Evolutionary conservation across 2,113 vertebrate genomes (phyloP).

Genomic region (Formicarius rufipectus): DNA sequence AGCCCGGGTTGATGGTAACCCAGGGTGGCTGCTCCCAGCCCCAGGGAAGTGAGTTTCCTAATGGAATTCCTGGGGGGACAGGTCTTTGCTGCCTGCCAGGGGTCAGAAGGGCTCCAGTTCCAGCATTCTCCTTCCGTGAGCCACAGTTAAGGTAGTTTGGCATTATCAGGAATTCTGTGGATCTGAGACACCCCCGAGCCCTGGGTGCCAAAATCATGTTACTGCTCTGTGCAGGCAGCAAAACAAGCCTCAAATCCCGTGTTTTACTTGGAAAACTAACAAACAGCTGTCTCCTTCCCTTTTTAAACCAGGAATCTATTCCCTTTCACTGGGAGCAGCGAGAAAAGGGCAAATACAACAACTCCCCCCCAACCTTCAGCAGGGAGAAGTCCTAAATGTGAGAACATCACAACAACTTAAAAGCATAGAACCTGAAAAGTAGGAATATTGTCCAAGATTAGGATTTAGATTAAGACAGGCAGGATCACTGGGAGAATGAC

Average conservation of each 20-base stretch:
- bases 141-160: background rate
- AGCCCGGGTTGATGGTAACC: background rate
- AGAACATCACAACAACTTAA: background rate
- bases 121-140: background rate
- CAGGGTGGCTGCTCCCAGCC: background rate
- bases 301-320: background rate
- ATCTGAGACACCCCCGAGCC: background rate
- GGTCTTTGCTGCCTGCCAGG: background rate
- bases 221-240: background rate
- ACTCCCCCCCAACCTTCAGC: no score
- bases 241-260: fast-evolving
- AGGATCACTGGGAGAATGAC: background rate
- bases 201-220: background rate
- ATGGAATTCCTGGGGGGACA: constrained; percentile 1
- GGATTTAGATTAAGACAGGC: background rate
- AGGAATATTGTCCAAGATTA: background rate
- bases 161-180: background rate
- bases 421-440: background rate
- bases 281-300: background rate
- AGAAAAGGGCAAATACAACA: background rate
- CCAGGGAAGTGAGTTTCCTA: constrained; percentile 8
- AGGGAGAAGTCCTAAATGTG: background rate
- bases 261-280: background rate
- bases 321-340: background rate
- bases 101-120: background rate